Evolutionary conservation across 2,888 invertebrate genomes (phyloP), one percentile per base, ranked within the genome.

Genomic region (Pristionchus japonicus): DNA sequence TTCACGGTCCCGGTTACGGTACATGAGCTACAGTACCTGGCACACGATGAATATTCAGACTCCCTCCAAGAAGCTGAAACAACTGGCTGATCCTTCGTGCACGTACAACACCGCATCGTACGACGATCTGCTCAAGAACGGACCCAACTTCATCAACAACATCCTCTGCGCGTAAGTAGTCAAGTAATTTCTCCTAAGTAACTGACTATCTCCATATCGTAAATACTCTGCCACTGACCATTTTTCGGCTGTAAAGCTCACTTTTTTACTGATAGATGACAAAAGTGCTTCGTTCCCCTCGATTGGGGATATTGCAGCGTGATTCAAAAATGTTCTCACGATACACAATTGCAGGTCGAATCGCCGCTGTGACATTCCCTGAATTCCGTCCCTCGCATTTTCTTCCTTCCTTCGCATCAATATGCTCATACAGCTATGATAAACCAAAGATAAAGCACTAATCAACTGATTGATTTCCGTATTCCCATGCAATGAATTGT

Each of bases 141-240:
- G 90, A 61, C 89, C 89, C 43, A 91, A 91, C 86, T 90, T 91
- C 86, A 89, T 92, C 74, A 90, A 90, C 80, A 88, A 88, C 86
- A 88, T 91, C 47, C 90, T 91, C 80, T 92, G 92, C 90, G 85
- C 87, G 91, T 91, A 88, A 90, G 91, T 83, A 13, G 20, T 67
- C n/a, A n/a, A n/a, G n/a, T n/a, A n/a, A n/a, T n/a, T n/a, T n/a
- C n/a, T n/a, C n/a, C n/a, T n/a, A n/a, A n/a, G n/a, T n/a, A n/a
- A n/a, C n/a, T n/a, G n/a, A n/a, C n/a, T n/a, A n/a, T n/a, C n/a
- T n/a, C n/a, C n/a, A n/a, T n/a, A n/a, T n/a, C n/a, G n/a, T n/a
- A n/a, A n/a, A n/a, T n/a, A n/a, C n/a, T n/a, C n/a, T n/a, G n/a
- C n/a, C n/a, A n/a, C n/a, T n/a, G n/a, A n/a, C n/a, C n/a, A n/a